Evolutionary conservation across 2,113 vertebrate species (phyloP).

Genomic region (Salvator merianae): DNA sequence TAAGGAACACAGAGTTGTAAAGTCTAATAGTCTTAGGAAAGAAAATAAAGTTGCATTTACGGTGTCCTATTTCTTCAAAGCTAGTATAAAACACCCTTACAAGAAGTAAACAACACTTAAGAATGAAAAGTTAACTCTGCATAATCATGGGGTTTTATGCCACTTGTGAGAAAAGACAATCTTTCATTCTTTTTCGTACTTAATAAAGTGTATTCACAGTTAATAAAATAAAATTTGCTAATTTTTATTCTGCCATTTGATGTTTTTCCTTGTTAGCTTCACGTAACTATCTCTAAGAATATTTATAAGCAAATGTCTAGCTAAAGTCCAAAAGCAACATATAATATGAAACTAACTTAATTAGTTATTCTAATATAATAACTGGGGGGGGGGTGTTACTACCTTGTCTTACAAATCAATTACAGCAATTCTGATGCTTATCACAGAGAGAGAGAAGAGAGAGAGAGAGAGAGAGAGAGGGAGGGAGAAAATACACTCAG

Average conservation of each 20-base stretch:
- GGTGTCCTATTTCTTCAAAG: not conserved
- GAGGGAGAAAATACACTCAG: too few species aligned
- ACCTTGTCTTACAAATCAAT: too few species aligned
- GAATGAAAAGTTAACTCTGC: not conserved
- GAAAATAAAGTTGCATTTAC: slow-evolving; percentile 4
- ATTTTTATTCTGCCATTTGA: too few species aligned
- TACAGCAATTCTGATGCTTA: too few species aligned
- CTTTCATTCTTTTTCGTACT: not conserved
- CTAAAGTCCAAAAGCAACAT: too few species aligned
- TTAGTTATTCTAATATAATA: too few species aligned
- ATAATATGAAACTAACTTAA: too few species aligned
- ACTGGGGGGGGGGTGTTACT: too few species aligned
- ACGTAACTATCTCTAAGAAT: not conserved
- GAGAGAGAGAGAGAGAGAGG: too few species aligned
- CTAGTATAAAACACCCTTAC: not conserved
- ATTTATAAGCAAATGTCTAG: not conserved
- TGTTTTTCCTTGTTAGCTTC: not conserved
- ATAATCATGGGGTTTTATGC: not conserved
- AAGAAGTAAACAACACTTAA: not conserved
- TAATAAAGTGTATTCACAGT: not conserved
- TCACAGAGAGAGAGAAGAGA: too few species aligned
- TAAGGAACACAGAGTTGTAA: slow-evolving; percentile 14
- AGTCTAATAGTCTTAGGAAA: slow-evolving; percentile 8
- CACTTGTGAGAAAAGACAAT: not conserved
- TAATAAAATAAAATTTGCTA: not conserved